These are phyloP conservation scores for Luscinia megarhynchos DNA, from an alignment of 2,797 vertebrate genomes.

Conservation along the genomic window DNA sequence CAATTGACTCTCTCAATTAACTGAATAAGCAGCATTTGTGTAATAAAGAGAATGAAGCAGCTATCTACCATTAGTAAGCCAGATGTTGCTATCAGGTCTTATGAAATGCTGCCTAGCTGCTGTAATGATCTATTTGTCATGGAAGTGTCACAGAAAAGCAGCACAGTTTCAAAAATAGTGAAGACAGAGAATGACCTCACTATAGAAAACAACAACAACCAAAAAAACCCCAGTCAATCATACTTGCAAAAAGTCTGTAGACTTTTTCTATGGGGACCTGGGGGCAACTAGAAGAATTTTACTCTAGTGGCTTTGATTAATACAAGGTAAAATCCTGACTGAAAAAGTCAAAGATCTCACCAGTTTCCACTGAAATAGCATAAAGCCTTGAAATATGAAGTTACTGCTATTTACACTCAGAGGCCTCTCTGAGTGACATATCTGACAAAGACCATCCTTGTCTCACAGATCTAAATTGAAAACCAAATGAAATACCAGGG, in stretches of 20 bases:
- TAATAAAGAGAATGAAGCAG: neutral
- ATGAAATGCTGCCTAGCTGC: neutral
- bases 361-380: neutral
- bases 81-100: neutral
- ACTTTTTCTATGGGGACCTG: neutral
- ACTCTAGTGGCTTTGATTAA: neutral
- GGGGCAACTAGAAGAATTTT: neutral
- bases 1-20: neutral
- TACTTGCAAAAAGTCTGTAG: neutral
- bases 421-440: neutral
- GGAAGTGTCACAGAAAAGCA: neutral
- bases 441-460: neutral
- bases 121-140: neutral
- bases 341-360: neutral
- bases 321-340: neutral
- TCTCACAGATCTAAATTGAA: neutral
- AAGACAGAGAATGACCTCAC: neutral
- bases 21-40: slow-evolving; percentile 2
- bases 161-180: neutral
- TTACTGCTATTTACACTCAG: neutral
- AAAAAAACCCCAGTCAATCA: rapidly evolving
- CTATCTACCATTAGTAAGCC: neutral
- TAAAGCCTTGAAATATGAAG: slow-evolving; percentile 9
- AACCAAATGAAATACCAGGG: neutral
- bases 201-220: neutral